These are phyloP conservation scores for Tetranychus truncatus DNA, from an alignment of 2,888 invertebrate genomes.

Conservation along the genomic window DNA sequence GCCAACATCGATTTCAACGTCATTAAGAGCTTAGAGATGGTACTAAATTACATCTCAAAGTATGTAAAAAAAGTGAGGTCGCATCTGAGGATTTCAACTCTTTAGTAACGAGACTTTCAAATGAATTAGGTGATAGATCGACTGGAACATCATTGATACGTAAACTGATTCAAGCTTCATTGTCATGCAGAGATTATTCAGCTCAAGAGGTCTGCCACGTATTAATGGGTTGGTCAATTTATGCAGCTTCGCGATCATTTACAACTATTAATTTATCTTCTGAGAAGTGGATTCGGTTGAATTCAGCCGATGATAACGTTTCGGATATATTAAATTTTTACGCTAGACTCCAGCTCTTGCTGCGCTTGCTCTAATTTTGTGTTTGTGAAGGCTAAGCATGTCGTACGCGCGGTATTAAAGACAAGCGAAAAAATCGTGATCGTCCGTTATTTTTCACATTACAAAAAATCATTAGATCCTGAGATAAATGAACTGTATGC, in stretches of 20 bases:
- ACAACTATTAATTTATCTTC: background rate
- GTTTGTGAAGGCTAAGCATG: no score
- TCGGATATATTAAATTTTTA: no score
- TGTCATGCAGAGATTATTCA: slow-evolving; percentile 21
- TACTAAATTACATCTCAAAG: slow-evolving; percentile 21
- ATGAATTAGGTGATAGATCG: background rate
- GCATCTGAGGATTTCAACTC: slow-evolving; percentile 10
- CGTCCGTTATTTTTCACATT: no score
- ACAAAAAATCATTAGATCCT: background rate
- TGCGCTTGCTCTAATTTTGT: no score
- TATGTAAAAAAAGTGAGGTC: slow-evolving; percentile 20
- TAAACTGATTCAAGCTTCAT: slow-evolving; percentile 18
- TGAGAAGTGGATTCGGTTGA: no score
- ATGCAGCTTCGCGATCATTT: slow-evolving; percentile 6
- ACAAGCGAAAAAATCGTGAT: no score
- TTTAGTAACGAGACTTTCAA: background rate
- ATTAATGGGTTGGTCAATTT: slow-evolving; percentile 15
- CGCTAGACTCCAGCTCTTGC: no score
- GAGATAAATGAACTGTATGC: background rate
- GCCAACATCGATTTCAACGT: slow-evolving; percentile 21
- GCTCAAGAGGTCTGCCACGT: slow-evolving; percentile 21
- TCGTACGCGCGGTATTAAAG: background rate
- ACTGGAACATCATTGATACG: slow-evolving; percentile 12
- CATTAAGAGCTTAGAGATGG: slow-evolving; percentile 8
- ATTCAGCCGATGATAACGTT: no score